These are phyloP conservation scores for Drosophila hydei DNA, from an alignment of 1,140 invertebrate species.

Conservation along the genomic window DNA sequence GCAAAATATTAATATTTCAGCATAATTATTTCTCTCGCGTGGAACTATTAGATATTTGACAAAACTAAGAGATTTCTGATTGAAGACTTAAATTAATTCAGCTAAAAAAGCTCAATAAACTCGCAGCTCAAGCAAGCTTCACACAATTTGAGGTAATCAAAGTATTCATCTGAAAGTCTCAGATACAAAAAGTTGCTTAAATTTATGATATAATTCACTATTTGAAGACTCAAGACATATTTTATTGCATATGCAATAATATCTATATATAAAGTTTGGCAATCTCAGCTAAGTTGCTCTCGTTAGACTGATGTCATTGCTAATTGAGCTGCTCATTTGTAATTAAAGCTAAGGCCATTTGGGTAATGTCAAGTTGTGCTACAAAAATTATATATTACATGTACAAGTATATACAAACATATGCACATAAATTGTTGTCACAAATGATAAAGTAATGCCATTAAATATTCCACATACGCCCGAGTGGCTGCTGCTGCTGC, in stretches of 20 bases:
- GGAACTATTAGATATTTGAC: too few species aligned
- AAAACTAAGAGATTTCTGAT: too few species aligned
- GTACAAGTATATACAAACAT: neutral
- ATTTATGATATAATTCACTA: too few species aligned
- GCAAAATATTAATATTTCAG: too few species aligned
- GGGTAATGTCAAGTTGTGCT: slow-evolving; percentile 20
- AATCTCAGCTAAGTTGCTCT: neutral
- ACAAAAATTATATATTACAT: neutral
- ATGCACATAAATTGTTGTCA: slow-evolving; percentile 44
- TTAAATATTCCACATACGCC: slow-evolving; percentile 68
- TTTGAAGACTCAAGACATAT: too few species aligned
- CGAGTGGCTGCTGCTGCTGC: slow-evolving; percentile 10
- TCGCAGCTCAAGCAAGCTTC: too few species aligned
- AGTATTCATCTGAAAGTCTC: too few species aligned
- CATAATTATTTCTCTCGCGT: too few species aligned
- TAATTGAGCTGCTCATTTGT: slow-evolving; percentile 42
- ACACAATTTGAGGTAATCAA: too few species aligned
- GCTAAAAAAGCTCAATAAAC: too few species aligned
- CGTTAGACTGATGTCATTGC: slow-evolving; percentile 1
- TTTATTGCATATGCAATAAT: neutral
- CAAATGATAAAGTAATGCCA: slow-evolving; percentile 76
- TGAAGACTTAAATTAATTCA: too few species aligned
- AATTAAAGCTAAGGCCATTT: slow-evolving; percentile 56
- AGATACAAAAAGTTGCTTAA: too few species aligned
- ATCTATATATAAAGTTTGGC: neutral